Base-by-base conservation (phyloP, 2,888 invertebrate species). In the Prosopocoilus inquinatus region DNA sequence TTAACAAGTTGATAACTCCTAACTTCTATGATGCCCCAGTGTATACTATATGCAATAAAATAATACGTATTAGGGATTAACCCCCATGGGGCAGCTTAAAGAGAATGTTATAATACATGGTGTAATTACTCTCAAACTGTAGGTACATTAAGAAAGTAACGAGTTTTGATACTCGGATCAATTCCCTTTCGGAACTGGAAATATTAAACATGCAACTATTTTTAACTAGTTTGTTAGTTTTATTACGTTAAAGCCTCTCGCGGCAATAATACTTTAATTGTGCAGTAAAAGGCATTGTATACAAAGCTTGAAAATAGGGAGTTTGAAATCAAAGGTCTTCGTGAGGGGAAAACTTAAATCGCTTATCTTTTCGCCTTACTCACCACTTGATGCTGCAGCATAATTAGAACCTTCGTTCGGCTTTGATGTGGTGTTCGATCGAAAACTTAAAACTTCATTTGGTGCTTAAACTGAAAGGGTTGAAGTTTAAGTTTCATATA, bases 391-490 rank as follows among this genome's bases (percentile, higher is more conserved):
- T 52, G 46, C 46, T 38, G 15, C 43, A 13, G 46, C 35, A 45
- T 52, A 52, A 52, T 52, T 52, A 52, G 45, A 46, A 45, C 33
- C 38, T 28, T 32, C 34, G 46, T 41, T 34, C n/a, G 32, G 45
- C 51, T 54, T 54, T 58, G 57, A 54, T 58, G 57, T 54, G 57
- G 57, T 48, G 54, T 54, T 54, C 54, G 54, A 58, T 58, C 54
- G 57, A 54, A 53, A 54, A 50, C 54, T 54, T 47, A 58, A 57
- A 57, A 53, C 51, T 54, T 58, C 51, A 53, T 58, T 58, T 54
- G 46, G 50, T 54, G 50, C 54, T 54, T 53, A 53, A 53, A 46
- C 53, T 11, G 36, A 36, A 36, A 36, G 12, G 36, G 36, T 11
- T n/a, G 36, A 36, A 36, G 12, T n/a, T 12, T 36, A 36, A 36